Base-by-base conservation (phyloP, 2,797 vertebrate genomes). In the Cheracebus regulus region DNA sequence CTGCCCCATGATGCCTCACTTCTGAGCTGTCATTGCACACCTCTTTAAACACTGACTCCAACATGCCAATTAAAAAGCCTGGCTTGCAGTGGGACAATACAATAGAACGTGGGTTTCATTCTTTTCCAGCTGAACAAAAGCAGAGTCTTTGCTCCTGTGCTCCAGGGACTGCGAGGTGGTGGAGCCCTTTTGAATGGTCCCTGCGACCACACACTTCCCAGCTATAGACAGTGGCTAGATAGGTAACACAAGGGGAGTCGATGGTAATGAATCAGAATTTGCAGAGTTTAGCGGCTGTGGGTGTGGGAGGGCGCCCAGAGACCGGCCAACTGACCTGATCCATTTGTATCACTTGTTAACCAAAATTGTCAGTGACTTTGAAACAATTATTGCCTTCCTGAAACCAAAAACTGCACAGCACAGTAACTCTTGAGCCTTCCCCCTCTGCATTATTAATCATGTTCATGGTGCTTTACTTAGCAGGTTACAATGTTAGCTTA, bases 11-110 rank as follows among this genome's bases (percentile, higher is more conserved):
- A 83, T 36, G 61, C 97, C 97, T 80, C 79, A 79, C 57, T 95
- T 93, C 95, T 50, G 28, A 88, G 90, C 46, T 55, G 84, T 97
- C 96, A 61, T 88, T 72, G 48, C 85, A 94, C 88, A 94, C 11
- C 13, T 87, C 94, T 97, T 98, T 82, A 84, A 36, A 91, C 80
- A 84, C 19, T 44, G 90, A 92, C 75, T 28, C 80, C 79, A n/a
- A 70, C 44, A 52, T 78, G 97, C 97, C 93, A 97, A 90, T 97
- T 96, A 97, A 84, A 67, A 93, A 97, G 44, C 58, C 97, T 46
- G 41, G 70, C 76, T 95, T 90, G 78, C 36, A 0, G 1, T 24
- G 87, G 90, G 72, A 97, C 92, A 96, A 93, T 84, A 73, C 85
- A 61, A 19, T n/a, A 95, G 93, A 93, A 96, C 15, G 48, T 30